Conservation (phyloP, 2,113 vertebrate species). For the Oxygymnocypris stewartii region DNA sequence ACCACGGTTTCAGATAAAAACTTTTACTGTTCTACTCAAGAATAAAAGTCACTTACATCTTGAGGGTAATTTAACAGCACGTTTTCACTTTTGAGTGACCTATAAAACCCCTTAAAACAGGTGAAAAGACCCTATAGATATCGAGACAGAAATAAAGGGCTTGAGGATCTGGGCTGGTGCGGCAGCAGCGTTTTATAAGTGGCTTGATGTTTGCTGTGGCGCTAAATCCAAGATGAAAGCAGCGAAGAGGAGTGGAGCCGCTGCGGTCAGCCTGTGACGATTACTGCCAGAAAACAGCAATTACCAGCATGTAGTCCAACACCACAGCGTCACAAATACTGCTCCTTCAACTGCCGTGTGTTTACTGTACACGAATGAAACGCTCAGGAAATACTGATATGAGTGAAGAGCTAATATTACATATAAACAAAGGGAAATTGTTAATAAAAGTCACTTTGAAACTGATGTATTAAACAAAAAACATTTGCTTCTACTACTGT, state of each 20-base stretch:
- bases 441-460: background rate
- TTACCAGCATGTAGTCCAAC: background rate
- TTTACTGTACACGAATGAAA: background rate
- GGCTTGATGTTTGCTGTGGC: slow-evolving; percentile 15
- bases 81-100: background rate
- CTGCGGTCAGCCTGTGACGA: slow-evolving; percentile 18
- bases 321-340: background rate
- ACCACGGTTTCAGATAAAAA: background rate
- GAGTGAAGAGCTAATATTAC: background rate
- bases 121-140: no score
- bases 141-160: background rate
- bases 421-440: background rate
- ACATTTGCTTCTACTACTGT: background rate
- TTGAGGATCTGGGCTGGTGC: slow-evolving; percentile 1
- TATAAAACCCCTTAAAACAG: background rate
- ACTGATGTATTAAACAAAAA: background rate
- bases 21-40: no score
- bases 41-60: no score
- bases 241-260: background rate
- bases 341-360: background rate
- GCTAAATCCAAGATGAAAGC: slow-evolving; percentile 37
- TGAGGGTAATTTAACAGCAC: no score
- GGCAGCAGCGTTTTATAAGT: slow-evolving; percentile 17
- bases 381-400: background rate
- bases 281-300: slow-evolving; percentile 24